Percentiles rank a stretch among this genome's conserved stretches.
phyloP scores from a whole-genome alignment of 2,113 vertebrate genomes.

The Platichthys flesus region DNA sequence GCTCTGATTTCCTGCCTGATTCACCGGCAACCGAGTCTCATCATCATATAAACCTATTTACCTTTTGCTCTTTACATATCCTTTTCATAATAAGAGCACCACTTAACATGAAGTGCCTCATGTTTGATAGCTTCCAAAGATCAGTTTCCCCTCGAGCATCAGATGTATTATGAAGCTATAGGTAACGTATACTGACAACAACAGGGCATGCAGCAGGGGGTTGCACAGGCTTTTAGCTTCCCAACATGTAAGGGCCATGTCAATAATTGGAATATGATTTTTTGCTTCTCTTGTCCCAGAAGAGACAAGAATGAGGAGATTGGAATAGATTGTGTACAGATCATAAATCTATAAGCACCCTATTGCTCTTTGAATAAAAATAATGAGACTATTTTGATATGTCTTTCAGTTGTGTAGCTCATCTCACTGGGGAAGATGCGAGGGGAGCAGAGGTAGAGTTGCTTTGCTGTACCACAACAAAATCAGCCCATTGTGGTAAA shows the following conservation, averaged over 20 bases:
- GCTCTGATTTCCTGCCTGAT: constrained; percentile 6
- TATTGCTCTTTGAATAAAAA: not conserved
- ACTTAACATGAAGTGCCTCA: not conserved
- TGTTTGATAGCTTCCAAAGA: not conserved
- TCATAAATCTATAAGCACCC: not conserved
- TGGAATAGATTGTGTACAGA: not conserved
- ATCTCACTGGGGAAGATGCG: no score
- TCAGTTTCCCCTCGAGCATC: not conserved
- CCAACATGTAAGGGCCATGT: constrained; percentile 24
- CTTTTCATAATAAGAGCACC: not conserved
- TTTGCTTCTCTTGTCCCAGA: no score
- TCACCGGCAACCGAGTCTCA: not conserved
- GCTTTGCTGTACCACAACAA: no score
- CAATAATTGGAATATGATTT: not conserved
- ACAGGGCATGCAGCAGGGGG: constrained; percentile 7
- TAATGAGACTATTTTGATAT: no score
- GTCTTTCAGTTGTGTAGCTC: no score
- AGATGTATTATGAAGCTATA: constrained; percentile 5
- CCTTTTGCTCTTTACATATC: not conserved
- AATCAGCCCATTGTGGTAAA: no score
- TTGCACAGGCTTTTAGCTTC: constrained; percentile 32
- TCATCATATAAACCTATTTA: not conserved
- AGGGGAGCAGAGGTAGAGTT: no score
- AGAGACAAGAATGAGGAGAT: no score
- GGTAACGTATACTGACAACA: not conserved